A percentile compares a stretch with the other conserved stretches of the same genome.
phyloP scores from a whole-genome alignment of 2,888 invertebrate species.

The Congeria kusceri region DNA sequence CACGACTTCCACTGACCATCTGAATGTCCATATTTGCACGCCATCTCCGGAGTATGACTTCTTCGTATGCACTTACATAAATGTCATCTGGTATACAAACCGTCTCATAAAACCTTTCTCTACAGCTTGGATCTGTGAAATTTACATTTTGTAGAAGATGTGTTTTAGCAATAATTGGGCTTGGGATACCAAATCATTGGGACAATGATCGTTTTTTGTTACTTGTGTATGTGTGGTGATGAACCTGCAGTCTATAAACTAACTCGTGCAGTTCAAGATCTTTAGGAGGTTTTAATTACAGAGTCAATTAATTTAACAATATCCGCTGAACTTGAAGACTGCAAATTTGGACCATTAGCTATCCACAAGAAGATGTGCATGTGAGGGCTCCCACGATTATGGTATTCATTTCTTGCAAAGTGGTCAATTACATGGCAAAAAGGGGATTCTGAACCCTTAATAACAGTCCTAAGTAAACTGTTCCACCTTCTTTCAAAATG shows the following conservation, averaged over 20 bases:
- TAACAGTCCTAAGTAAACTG: slow-evolving; percentile 12
- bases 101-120: slow-evolving; percentile 53
- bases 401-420: slow-evolving; percentile 26
- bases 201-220: slow-evolving; percentile 14
- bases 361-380: slow-evolving; percentile 36
- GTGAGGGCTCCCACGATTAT: slow-evolving; percentile 29
- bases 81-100: slow-evolving; percentile 8
- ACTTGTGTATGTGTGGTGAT: slow-evolving; percentile 22
- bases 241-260: slow-evolving; percentile 17
- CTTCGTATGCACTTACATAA: slow-evolving; percentile 33
- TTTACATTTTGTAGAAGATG: slow-evolving; percentile 32
- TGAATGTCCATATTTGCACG: slow-evolving; percentile 45
- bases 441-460: slow-evolving; percentile 21
- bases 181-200: slow-evolving; percentile 49
- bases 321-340: slow-evolving; percentile 6
- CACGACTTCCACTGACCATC: slow-evolving; percentile 20
- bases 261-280: slow-evolving; percentile 14
- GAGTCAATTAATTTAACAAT: slow-evolving; percentile 10
- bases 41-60: slow-evolving; percentile 21
- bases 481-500: slow-evolving; percentile 35
- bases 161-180: slow-evolving; percentile 16
- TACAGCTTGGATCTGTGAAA: slow-evolving; percentile 13
- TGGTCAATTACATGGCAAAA: slow-evolving; percentile 29
- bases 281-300: not conserved
- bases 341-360: slow-evolving; percentile 15